Percentiles rank a stretch among this genome's conserved stretches.
phyloP scores from a whole-genome alignment of 1,140 invertebrate genomes.

The Cotesia vestalis region DNA sequence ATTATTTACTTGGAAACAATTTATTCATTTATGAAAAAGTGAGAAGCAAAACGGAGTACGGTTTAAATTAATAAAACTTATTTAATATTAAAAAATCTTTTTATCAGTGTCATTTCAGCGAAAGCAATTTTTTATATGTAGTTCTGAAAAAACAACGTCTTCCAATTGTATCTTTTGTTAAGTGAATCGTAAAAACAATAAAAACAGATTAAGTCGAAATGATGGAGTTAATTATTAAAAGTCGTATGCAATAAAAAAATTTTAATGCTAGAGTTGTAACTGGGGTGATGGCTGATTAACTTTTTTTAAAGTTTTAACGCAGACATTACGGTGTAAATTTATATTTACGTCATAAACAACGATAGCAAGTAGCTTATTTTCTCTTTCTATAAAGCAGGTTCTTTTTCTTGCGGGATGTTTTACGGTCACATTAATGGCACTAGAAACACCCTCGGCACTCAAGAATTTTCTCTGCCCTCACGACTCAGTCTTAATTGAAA shows the following conservation, averaged over 20 bases:
- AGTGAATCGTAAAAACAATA: too few species aligned
- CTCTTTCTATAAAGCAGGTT: constrained; percentile 19
- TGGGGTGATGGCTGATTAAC: not conserved
- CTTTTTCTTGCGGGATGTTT: constrained; percentile 28
- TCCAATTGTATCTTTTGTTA: too few species aligned
- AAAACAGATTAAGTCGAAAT: not conserved
- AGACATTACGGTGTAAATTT: not conserved
- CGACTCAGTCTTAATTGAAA: constrained; percentile 59
- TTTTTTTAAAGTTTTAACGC: not conserved
- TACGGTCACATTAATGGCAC: constrained; percentile 34
- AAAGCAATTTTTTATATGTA: too few species aligned
- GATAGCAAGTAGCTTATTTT: constrained; percentile 2
- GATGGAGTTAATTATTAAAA: not conserved
- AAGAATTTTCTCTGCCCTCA: constrained; percentile 30
- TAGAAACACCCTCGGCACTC: constrained; percentile 32
- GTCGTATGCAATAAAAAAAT: not conserved
- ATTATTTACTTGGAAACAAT: too few species aligned
- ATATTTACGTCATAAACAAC: not conserved
- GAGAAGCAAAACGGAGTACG: too few species aligned
- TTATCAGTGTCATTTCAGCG: too few species aligned
- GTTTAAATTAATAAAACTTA: too few species aligned
- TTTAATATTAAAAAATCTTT: too few species aligned
- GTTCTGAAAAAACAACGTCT: too few species aligned
- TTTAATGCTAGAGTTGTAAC: constrained; percentile 1
- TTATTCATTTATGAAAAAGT: too few species aligned